Base-by-base conservation (phyloP, 2,797 vertebrate species). In the Lindbergichthys nudifrons region DNA sequence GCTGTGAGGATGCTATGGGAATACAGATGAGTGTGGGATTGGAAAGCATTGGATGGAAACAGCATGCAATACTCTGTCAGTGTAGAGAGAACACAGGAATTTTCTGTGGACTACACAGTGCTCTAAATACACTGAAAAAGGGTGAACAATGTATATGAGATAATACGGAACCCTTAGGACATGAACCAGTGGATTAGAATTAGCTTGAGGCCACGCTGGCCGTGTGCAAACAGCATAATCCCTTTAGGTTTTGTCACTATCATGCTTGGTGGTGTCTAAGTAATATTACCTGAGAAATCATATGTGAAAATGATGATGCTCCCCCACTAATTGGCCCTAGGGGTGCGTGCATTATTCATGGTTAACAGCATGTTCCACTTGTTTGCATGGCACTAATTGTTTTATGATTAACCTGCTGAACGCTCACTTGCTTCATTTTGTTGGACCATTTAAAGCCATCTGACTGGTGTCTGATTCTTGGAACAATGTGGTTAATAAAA, bases 381-480 rank as follows among this genome's bases (percentile, higher is more conserved):
- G 79, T 89, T 88, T 90, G 77, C 75, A 58, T 73, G 80, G 53
- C 57, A 21, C 66, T 89, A 86, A 91, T 87, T 88, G 79, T 85
- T 88, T 81, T 61, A 73, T 78, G 76, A 88, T 89, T 80, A 84
- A 87, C 81, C 85, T 84, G 65, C 71, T 81, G 75, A 86, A 74
- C 81, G 70, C 68, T 76, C 48, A 32, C 77, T 81, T 63, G 42
- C 79, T 75, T 83, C 26, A 70, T 81, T 84, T 77, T 72, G 59
- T 36, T 12, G 32, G 77, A 80, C 7, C 48, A 12, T 30, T 78
- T 57, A 41, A 1, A 71, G 53, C 50, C 21, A 52, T 73, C 52
- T 75, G 21, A 21, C 50, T 16, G 43, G 47, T 50, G 64, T 60
- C 21, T 59, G 57, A 61, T 72, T 67, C 61, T 65, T 73, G 43